Conservation (phyloP, 2,888 invertebrate species). For the Andrena marginata region DNA sequence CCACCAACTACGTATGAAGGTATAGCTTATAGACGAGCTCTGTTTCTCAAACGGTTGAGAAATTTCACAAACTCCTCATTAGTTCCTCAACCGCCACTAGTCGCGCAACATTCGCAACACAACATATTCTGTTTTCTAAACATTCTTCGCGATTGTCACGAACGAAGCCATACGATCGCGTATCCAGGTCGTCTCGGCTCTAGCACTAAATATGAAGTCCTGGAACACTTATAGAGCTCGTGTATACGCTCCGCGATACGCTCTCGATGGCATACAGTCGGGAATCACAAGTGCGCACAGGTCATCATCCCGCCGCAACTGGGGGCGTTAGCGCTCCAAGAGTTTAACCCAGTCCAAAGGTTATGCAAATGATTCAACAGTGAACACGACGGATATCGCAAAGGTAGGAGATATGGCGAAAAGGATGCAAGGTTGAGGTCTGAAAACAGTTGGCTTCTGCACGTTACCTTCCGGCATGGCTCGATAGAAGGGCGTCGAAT, state of each 20-base stretch:
- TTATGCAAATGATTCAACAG: no score
- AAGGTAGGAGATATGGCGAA: neutral
- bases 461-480: slow-evolving; percentile 29
- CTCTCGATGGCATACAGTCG: no score
- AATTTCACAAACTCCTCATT: no score
- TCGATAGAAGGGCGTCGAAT: slow-evolving; percentile 13
- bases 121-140: neutral
- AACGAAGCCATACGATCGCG: slow-evolving; percentile 13
- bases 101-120: neutral
- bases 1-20: no score
- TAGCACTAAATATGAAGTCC: neutral
- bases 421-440: neutral
- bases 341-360: no score
- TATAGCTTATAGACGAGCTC: no score
- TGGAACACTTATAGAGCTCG: neutral
- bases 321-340: no score
- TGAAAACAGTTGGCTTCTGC: neutral
- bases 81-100: no score
- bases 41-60: no score
- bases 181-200: neutral
- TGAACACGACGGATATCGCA: neutral
- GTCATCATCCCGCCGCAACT: no score
- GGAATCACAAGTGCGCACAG: no score
- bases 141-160: neutral
- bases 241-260: no score